Evolutionary conservation across 1,140 invertebrate species (phyloP), one percentile per base, ranked within the genome.

Genomic region (Euwallacea fornicatus): DNA sequence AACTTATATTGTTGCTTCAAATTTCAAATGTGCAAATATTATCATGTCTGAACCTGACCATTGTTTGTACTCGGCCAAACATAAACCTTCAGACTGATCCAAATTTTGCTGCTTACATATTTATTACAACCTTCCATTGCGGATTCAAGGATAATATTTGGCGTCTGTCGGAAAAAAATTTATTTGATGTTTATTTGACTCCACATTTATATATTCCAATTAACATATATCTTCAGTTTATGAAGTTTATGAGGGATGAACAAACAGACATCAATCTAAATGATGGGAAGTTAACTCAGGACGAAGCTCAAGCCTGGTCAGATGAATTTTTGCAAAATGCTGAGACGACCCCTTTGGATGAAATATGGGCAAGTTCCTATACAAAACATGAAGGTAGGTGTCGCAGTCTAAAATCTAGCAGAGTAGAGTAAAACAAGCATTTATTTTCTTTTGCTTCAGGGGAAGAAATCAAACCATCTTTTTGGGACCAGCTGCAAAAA

Each of bases 221-320:
- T 33, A 33, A 33, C 21, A 2, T 33, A 33, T 33, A 10, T 71
- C 21, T 77, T 58, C 86, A 93, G 84, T 94, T 94, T 80, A 92
- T 94, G 88, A 90, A 90, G 80, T 95, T 94, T 82, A 93, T 95
- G 87, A 88, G 89, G 76, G 88, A 89, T 72, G 88, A 88, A 77
- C 88, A 90, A 75, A 88, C 86, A 13, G 85, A 88, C 78, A 80
- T 83, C 62, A 84, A 76, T 69, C 82, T 85, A 71, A 85, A 83
- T 73, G 78, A 77, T 66, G 76, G 79, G 58, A 83, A 78, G 61
- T 65, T 77, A n/a, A 76, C 74, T 58, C 79, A 76, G 71, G 80
- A 83, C 76, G 80, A 84, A 73, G 78, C 78, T 41, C 73, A 80
- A 42, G 80, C 84, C 55, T 90, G 88, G 87, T 80, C 81, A 66